Conservation (phyloP, 2,888 invertebrate genomes). For the Cylindroiulus punctatus region DNA sequence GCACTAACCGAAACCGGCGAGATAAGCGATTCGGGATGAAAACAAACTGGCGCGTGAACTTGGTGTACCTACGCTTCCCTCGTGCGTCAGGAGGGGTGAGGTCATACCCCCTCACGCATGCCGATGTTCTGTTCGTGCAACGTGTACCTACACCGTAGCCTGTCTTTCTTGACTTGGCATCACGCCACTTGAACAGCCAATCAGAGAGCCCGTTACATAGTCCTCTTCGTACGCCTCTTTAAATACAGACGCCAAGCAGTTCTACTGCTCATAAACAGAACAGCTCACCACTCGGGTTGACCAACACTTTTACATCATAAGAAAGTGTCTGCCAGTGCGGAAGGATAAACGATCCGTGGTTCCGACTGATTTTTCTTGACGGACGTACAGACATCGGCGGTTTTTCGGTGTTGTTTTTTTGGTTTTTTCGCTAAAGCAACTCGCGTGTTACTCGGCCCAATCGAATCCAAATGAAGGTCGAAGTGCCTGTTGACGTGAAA, state of each 20-base stretch:
- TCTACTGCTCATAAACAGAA: neutral
- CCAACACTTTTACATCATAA: neutral
- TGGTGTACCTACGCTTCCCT: no score
- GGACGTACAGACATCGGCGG: neutral
- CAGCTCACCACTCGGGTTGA: neutral
- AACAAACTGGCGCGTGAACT: no score
- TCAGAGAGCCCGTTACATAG: neutral
- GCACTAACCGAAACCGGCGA: no score
- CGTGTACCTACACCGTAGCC: neutral
- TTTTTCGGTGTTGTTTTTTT: neutral
- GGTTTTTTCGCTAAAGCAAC: neutral
- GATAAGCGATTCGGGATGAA: no score
- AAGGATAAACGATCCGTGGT: neutral
- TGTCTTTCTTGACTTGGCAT: slow-evolving; percentile 47
- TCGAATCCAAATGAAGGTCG: slow-evolving; percentile 52
- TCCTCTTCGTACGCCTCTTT: neutral
- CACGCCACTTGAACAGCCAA: slow-evolving; percentile 32
- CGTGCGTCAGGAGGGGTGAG: no score
- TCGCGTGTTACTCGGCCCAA: neutral
- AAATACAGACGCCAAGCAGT: neutral
- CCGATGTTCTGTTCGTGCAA: no score
- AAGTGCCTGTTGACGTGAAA: slow-evolving; percentile 52
- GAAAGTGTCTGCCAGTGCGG: no score
- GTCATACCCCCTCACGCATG: neutral
- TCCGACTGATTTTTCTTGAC: neutral